Conservation (phyloP, 2,797 vertebrate species). For the Sebastes kiyomatsui region DNA sequence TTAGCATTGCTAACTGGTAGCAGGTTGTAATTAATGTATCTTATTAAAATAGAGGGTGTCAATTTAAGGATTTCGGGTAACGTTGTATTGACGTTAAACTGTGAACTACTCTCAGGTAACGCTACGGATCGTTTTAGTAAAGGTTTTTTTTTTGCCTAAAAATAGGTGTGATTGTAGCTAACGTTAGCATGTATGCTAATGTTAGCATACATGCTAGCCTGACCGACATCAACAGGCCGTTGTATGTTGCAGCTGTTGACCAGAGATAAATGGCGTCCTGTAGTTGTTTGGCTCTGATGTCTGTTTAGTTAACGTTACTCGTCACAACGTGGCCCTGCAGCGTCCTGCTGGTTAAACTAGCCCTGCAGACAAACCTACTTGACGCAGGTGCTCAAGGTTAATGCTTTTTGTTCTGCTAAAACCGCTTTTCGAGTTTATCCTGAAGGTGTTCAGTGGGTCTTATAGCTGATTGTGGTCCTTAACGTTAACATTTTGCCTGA, state of each 20-base stretch:
- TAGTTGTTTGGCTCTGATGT: fast-evolving
- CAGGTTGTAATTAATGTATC: fast-evolving
- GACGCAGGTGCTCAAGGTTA: not conserved
- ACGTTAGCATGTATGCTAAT: not conserved
- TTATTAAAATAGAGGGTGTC: not conserved
- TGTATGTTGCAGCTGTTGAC: not conserved
- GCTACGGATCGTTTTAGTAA: not conserved
- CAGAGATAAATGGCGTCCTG: not conserved
- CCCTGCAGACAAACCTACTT: not conserved
- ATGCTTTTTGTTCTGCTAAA: not conserved
- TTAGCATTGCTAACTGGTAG: not conserved
- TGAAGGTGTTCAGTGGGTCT: not conserved
- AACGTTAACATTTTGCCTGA: no score
- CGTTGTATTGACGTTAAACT: fast-evolving
- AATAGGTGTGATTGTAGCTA: not conserved
- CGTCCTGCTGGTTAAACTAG: not conserved
- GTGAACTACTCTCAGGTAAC: fast-evolving
- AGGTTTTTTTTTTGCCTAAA: fast-evolving
- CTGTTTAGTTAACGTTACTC: no score
- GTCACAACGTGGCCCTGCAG: not conserved
- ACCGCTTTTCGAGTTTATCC: not conserved
- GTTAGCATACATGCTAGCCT: not conserved
- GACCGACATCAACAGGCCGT: not conserved
- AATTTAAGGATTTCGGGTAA: fast-evolving
- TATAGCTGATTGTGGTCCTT: not conserved